Evolutionary conservation across 2,888 invertebrate genomes (phyloP).

Genomic region (Aradus depressus): DNA sequence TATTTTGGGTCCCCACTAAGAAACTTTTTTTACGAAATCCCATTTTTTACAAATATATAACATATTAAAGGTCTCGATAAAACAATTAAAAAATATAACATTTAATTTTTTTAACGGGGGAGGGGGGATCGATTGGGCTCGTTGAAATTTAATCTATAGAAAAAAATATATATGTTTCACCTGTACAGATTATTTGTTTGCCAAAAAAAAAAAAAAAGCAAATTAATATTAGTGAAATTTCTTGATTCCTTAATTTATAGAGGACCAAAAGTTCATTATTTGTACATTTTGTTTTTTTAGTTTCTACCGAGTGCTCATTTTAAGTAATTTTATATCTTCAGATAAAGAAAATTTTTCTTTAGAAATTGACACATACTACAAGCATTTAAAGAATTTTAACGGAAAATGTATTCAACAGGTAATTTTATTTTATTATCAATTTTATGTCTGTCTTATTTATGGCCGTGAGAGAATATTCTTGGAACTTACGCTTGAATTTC

Average conservation of each 20-base stretch:
- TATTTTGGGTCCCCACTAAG: no score
- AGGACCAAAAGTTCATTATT: neutral
- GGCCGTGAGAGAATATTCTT: no score
- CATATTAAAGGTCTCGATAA: neutral
- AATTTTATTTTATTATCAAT: neutral
- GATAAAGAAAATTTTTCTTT: constrained; percentile 4
- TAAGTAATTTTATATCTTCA: constrained; percentile 14
- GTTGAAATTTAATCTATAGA: no score
- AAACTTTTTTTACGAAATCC: neutral
- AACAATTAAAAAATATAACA: neutral
- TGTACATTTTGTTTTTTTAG: constrained; percentile 15
- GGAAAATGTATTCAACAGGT: constrained; percentile 1
- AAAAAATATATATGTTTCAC: no score
- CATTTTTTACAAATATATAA: neutral
- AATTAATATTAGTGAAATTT: neutral
- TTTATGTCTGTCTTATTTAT: no score
- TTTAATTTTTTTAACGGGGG: no score
- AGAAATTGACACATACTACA: constrained; percentile 3
- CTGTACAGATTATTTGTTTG: no score
- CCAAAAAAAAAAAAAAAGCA: no score
- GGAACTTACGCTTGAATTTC: no score
- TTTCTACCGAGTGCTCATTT: constrained; percentile 21
- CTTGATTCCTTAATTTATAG: neutral
- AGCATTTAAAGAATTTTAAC: neutral
- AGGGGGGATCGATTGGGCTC: no score